Percentiles rank a stretch among this genome's conserved stretches.
These are phyloP conservation scores for Copsychus sechellarum DNA, from an alignment of 2,113 vertebrate species.

Conservation along the genomic window DNA sequence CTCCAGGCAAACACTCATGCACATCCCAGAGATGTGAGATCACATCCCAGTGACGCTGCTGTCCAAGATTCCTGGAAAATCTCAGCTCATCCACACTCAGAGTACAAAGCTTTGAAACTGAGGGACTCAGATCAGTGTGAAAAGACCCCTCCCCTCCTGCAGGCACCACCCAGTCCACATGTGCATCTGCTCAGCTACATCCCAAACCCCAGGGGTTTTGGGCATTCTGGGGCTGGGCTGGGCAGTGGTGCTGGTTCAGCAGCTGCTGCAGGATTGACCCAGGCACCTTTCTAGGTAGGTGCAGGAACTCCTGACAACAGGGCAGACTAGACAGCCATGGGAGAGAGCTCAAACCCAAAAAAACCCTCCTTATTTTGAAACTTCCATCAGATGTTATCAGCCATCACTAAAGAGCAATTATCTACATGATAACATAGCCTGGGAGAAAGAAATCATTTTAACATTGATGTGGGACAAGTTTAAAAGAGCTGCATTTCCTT, in stretches of 20 bases:
- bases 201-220: background rate
- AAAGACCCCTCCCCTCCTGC: background rate
- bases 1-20: background rate
- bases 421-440: background rate
- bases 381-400: background rate
- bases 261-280: background rate
- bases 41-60: background rate
- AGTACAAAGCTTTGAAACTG: background rate
- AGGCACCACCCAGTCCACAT: background rate
- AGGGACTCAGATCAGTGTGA: fast-evolving
- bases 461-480: background rate
- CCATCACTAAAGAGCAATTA: background rate
- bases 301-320: background rate
- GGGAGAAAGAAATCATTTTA: background rate
- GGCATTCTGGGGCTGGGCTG: background rate
- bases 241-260: background rate
- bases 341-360: background rate
- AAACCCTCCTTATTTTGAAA: background rate
- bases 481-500: background rate
- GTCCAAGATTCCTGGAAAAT: background rate
- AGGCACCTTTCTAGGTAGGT: background rate
- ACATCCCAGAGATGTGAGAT: background rate
- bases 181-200: background rate
- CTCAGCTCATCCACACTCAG: background rate
- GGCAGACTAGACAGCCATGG: background rate